phyloP scores from a whole-genome alignment of 2,797 vertebrate species.

The Cottoperca gobio region DNA sequence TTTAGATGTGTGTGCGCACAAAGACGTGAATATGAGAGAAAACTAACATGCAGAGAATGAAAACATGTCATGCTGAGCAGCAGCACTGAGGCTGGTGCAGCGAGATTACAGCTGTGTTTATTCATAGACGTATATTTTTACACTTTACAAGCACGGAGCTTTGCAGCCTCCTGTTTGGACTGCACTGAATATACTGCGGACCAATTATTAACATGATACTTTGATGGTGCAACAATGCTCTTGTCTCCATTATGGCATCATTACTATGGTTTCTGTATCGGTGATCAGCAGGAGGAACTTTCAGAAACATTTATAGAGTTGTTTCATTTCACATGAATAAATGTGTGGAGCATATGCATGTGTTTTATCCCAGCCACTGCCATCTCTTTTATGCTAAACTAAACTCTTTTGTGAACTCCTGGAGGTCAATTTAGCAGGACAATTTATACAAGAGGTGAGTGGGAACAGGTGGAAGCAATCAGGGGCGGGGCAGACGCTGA shows the following conservation, averaged over 20 bases:
- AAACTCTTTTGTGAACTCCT: background rate
- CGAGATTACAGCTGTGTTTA: background rate
- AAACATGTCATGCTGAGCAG: background rate
- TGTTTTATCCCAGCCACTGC: background rate
- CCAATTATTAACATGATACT: background rate
- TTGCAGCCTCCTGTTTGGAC: too few relatives aligned
- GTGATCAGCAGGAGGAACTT: background rate
- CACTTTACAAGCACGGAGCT: background rate
- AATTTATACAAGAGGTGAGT: too few relatives aligned
- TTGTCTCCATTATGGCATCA: background rate
- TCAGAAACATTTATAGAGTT: background rate
- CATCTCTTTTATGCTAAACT: background rate
- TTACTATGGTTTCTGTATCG: background rate
- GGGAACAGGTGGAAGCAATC: too few relatives aligned
- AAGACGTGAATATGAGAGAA: background rate
- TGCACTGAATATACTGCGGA: background rate
- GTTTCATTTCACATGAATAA: too few relatives aligned
- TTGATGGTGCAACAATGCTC: background rate
- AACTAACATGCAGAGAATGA: background rate
- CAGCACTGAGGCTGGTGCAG: background rate
- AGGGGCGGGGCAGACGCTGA: too few relatives aligned
- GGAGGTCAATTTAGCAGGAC: too few relatives aligned
- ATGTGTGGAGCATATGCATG: too few relatives aligned
- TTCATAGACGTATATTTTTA: constrained; percentile 4
- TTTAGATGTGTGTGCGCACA: background rate